phyloP scores from a whole-genome alignment of 2,113 vertebrate species.

The Shinisaurus crocodilurus region DNA sequence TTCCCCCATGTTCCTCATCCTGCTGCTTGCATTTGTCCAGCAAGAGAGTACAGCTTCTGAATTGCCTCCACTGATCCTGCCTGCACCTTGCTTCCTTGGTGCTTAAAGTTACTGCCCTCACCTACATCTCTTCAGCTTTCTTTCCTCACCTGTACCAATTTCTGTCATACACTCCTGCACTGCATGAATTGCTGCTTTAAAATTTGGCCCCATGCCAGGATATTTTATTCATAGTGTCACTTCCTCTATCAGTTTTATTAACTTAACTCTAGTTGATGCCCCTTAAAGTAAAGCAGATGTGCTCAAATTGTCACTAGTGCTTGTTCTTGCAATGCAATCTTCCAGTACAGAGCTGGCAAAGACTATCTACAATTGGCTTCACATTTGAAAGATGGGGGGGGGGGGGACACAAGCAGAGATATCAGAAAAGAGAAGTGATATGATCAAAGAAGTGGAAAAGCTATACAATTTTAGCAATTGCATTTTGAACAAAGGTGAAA shows the following conservation, averaged over 20 bases:
- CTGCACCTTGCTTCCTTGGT: neutral
- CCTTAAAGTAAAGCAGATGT: neutral
- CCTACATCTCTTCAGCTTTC: neutral
- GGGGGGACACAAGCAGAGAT: neutral
- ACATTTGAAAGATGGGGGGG: neutral
- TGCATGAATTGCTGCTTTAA: neutral
- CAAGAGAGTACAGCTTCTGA: neutral
- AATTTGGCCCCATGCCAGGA: neutral
- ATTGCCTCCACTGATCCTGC: neutral
- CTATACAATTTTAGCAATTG: neutral
- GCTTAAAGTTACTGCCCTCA: neutral
- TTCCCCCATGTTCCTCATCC: neutral
- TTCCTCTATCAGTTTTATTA: neutral
- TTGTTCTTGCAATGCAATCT: neutral
- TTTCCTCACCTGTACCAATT: neutral
- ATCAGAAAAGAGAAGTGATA: neutral
- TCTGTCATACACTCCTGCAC: neutral
- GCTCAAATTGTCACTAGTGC: neutral
- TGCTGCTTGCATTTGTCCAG: neutral
- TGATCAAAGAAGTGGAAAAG: neutral
- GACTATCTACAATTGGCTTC: neutral
- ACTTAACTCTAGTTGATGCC: neutral
- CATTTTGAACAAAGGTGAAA: conserved; percentile 20
- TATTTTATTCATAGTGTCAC: neutral
- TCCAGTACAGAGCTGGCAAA: neutral